A percentile compares a stretch with the other conserved stretches of the same genome.
These are phyloP conservation scores for Camponotus fellah DNA, from an alignment of 2,888 invertebrate genomes.

Conservation along the genomic window DNA sequence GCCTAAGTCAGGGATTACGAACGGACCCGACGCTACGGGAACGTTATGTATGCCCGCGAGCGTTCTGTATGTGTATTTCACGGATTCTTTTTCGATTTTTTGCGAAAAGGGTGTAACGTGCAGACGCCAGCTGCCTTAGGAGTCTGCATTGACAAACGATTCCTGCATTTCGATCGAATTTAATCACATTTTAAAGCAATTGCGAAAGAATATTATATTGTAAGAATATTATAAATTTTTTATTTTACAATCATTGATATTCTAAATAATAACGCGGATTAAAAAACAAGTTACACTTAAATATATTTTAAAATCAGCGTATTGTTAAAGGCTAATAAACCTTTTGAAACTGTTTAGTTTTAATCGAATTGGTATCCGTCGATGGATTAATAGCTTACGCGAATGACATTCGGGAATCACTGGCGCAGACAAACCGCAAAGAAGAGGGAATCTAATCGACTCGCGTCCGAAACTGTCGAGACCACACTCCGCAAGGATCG, in stretches of 20 bases:
- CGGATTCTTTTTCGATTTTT: slow-evolving; percentile 68
- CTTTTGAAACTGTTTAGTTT: neutral
- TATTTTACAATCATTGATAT: neutral
- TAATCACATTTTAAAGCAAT: neutral
- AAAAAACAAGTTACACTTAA: neutral
- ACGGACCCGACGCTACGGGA: slow-evolving; percentile 68
- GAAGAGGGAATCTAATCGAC: slow-evolving; percentile 74
- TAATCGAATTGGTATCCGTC: slow-evolving; percentile 18
- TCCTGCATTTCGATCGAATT: slow-evolving; percentile 25
- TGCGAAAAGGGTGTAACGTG: slow-evolving; percentile 55
- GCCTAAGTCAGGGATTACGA: slow-evolving; percentile 75
- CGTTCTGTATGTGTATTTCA: slow-evolving; percentile 71
- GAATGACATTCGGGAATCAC: slow-evolving; percentile 39
- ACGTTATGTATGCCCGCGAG: slow-evolving; percentile 70
- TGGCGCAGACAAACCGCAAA: slow-evolving; percentile 67
- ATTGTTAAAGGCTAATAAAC: neutral
- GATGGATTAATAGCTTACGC: slow-evolving; percentile 21
- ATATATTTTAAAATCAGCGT: neutral
- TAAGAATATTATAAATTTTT: neutral
- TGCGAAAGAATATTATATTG: neutral
- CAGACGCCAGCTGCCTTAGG: slow-evolving; percentile 70
- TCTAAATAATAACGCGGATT: neutral
- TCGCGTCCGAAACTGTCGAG: slow-evolving; percentile 76
- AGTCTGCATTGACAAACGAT: slow-evolving; percentile 66
- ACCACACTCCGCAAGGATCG: slow-evolving; percentile 72